Percentiles rank a stretch among this genome's conserved stretches.
Conservation (phyloP, 2,888 invertebrate species). For the Ophion obscuratus region DNA sequence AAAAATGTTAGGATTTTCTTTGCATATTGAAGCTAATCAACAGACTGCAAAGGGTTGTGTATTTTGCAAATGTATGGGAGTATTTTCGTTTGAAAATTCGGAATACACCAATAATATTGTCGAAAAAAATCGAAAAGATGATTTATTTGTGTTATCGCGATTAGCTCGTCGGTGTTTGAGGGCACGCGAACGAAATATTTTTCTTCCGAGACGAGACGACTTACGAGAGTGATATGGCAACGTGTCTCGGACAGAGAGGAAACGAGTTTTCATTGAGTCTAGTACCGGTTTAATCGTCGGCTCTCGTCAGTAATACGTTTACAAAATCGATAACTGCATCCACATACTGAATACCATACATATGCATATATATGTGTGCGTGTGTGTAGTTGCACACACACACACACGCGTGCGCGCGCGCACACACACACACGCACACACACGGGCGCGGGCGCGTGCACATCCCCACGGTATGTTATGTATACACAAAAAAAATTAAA, state of each 20-base stretch:
- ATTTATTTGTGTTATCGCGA: too few relatives aligned
- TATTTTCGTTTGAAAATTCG: too few relatives aligned
- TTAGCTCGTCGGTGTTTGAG: slow-evolving; percentile 3
- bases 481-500: slow-evolving; percentile 25
- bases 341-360: not conserved
- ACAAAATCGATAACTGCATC: slow-evolving; percentile 30
- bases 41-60: too few relatives aligned
- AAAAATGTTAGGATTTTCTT: too few relatives aligned
- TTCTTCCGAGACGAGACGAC: slow-evolving; percentile 16
- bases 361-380: not conserved
- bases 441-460: too few relatives aligned
- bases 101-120: too few relatives aligned
- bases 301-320: slow-evolving; percentile 12
- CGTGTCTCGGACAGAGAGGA: slow-evolving; percentile 59
- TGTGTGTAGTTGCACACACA: not conserved
- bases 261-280: slow-evolving; percentile 76
- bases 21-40: too few relatives aligned
- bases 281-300: slow-evolving; percentile 73
- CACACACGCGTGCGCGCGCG: too few relatives aligned
- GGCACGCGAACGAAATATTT: slow-evolving; percentile 38
- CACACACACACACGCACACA: not conserved
- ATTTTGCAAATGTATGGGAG: too few relatives aligned
- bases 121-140: too few relatives aligned
- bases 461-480: not conserved
- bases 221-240: slow-evolving; percentile 76